Base-by-base conservation (phyloP, 2,888 invertebrate species). In the Rosalia funebris region DNA sequence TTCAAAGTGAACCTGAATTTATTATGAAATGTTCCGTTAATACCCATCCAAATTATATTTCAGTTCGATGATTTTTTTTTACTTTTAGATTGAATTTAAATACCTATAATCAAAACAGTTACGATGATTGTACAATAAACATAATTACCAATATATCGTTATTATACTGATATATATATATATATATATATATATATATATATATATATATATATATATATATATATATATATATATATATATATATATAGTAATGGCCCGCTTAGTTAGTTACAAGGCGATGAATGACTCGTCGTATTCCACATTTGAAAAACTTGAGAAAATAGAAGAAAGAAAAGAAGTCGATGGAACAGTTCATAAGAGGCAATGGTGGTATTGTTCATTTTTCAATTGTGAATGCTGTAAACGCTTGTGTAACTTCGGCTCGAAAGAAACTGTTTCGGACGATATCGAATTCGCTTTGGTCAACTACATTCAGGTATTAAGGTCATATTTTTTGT, bases 401-500 rank as follows among this genome's bases (percentile, higher is more conserved):
- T 68, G 60, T 45, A 60, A 47, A 31, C 32, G 4, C 3, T 5
- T 44, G 25, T 59, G 65, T 46, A 32, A 58, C 10, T 60, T 44
- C 20, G 57, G 47, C 25, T 65, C 57, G 14, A 47, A 65, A 53
- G 71, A 73, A 58, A 69, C 70, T 36, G 64, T 67, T 57, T 71
- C 73, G 11, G 75, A 76, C 36, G 74, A 75, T 64, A 69, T 75
- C 16, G 75, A 76, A 48, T 65, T 57, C 56, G 69, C 68, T 32
- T 31, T 73, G 63, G 62, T 62, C n/a, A 66, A 63, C 55, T 72
- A 73, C 60, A 60, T 66, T 44, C 61, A 73, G 73, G 73, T 73
- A 72, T 66, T 60, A 14, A 41, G 16, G 32, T n/a, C 12, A 16
- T 15, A 11, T 52, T 48, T 52, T 14, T 47, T 2, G 20, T 39